Evolutionary conservation across 2,888 invertebrate species (phyloP), one percentile per base, ranked within the genome.

Genomic region (Xestobium rufovillosum): DNA sequence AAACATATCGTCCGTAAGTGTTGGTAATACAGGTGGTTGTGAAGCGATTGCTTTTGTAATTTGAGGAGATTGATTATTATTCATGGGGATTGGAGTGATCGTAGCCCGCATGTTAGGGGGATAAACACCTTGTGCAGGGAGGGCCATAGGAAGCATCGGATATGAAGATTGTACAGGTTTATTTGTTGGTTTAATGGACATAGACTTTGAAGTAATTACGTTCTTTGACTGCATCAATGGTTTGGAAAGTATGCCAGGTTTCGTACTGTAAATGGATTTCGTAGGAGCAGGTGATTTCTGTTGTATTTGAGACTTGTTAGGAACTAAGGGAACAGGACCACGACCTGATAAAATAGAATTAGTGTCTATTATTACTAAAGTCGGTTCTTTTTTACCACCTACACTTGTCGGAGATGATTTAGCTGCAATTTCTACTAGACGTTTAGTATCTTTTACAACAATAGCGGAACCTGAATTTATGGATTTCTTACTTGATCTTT

Each of bases 1-100:
- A 61, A 83, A 90, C 83, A 90, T 90, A 53, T 91, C 89, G 60
- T 91, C 90, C 12, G 89, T 89, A 14, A 91, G 64, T 4, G 86
- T 84, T 1, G 88, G 88, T 50, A 91, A 63, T 44, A 88, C 78
- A 19, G 76, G 62, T 37, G 4, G 43, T 47, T 53, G 43, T 26
- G 15, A 31, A 38, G 13, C 34, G 29, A 6, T 28, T 13, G 10
- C 32, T 52, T 52, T n/a, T n/a, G n/a, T n/a, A n/a, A n/a, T n/a
- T n/a, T 40, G 31, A 52, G 48, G 51, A 52, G 59, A 53, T 52
- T 50, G 53, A 44, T 32, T 25, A 11, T 49, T 31, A 44, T 51
- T 55, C 55, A 69, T 61, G 11, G 71, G 72, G 41, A 72, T 71
- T 2, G 73, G 73, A 3, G 72, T 70, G 19, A 72, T 70, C 8